Base-by-base conservation (phyloP, 2,888 invertebrate genomes). In the Epistrophella euchroma region DNA sequence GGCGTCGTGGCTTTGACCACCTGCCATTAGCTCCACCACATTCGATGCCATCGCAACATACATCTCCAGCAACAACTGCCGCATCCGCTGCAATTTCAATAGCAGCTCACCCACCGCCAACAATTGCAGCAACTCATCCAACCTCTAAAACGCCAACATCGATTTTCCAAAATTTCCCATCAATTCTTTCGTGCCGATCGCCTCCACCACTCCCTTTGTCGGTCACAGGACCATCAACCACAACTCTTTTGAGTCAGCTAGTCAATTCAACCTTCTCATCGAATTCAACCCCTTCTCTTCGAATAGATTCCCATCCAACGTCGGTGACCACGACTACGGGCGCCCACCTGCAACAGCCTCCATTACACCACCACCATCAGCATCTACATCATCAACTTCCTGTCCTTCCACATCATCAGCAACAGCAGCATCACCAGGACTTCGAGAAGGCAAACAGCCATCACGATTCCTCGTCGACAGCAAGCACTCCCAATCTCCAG, bases 1-100 rank as follows among this genome's bases (percentile, higher is more conserved):
- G 96, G 95, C 94, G 96, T 91, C 95, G 95, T 90, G 95, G 95
- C 90, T 93, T 96, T 91, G 95, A 96, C 68, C 82, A 87, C 32
- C 11, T 80, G 55, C 72, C 83, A 45, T 72, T 79, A 13, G 62
- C 78, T 13, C 77, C 88, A 62, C 50, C 66, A 71, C 75, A 89
- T 88, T 88, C 91, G 89, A 88, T 90, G 47, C 58, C 70, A 19
- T 6, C 72, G 35, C 82, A 66, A 74, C 88, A 75, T 74, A 62
- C 40, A 56, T 68, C 62, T 50, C 64, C 73, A 74, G 37, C 52
- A 37, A 25, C 68, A 60, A 64, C 72, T n/a, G 22, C 28, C 19
- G 47, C 32, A 1, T 32, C 64, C 2, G 71, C 73, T 47, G 52
- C 71, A 62, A 73, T 60, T 60, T 74, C 85, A 22, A 72, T 84